Base-by-base conservation (phyloP, 2,888 invertebrate genomes). In the Pristionchus mayeri region DNA sequence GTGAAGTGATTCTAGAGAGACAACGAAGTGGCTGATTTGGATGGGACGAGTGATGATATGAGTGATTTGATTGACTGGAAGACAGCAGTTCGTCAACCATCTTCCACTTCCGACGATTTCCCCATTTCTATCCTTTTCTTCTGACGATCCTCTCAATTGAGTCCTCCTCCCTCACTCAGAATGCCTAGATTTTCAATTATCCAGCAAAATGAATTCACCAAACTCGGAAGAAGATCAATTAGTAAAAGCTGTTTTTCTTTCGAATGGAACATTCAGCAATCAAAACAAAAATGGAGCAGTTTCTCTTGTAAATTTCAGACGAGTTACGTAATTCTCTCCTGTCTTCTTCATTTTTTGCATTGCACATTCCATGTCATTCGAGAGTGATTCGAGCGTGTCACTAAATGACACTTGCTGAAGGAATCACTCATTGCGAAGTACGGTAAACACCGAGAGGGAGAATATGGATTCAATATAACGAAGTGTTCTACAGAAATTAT, bases 291-390 rank as follows among this genome's bases (percentile, higher is more conserved):
- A 44, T 44, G 13, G 44, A 9, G 7, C 7, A 44, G 13, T 44
- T 9, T 44, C 44, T 44, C 13, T 44, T 44, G 44, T 44, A 44
- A 13, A 44, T 44, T 44, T 13, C 6, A 44, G 44, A 44, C 44
- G 44, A 44, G 44, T 9, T 30, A 63, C 34, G 63, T 18, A 63
- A 2, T 54, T 54, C 63, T 27, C 30, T 63, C 63, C 9, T 63
- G 63, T 63, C 63, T 30, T 63, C 63, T 27, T 63, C 63, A 63
- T 63, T 63, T 63, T 63, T 63, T 63, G 63, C 63, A 63, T 63
- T 16, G 27, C 63, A 60, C 60, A 63, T 63, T 63, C 63, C 63
- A 63, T 63, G 63, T 63, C 63, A 63, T 63, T 34, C 34, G 7
- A 30, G 30, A 54, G 54, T 54, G 54, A 54, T 54, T 54, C 21